A percentile compares a stretch with the other conserved stretches of the same genome.
These are phyloP conservation scores for Muscicapa comitata DNA, from an alignment of 2,797 vertebrate genomes.

Conservation along the genomic window DNA sequence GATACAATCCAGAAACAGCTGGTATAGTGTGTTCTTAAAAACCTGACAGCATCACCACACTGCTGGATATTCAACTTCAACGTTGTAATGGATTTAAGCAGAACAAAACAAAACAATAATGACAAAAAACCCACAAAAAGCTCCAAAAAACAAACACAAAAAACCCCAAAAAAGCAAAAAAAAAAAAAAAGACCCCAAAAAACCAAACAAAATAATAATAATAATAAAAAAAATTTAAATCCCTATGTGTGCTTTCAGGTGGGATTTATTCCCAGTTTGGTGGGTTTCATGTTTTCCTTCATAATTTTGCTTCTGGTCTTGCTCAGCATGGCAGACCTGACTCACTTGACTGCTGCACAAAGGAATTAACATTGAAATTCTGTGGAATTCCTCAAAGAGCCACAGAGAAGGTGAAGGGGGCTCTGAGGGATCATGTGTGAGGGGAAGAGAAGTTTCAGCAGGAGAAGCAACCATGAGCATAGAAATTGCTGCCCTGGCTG, in stretches of 20 bases:
- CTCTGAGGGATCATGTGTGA: accelerated
- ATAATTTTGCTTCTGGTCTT: background rate
- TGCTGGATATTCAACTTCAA: background rate
- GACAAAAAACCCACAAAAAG: no score
- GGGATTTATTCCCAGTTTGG: background rate
- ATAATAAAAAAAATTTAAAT: no score
- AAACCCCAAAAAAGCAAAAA: no score
- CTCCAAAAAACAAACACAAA: no score
- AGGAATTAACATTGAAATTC: background rate
- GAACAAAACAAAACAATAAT: background rate
- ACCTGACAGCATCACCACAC: background rate
- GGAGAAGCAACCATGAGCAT: accelerated
- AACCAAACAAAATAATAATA: background rate
- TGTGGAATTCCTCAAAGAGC: background rate
- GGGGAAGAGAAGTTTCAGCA: background rate
- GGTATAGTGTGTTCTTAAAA: background rate
- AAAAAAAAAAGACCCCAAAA: background rate
- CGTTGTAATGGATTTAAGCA: background rate
- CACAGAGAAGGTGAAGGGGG: background rate
- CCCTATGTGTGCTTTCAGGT: background rate
- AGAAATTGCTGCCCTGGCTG: background rate
- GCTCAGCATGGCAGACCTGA: background rate
- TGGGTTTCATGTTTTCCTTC: background rate
- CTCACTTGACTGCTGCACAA: background rate
- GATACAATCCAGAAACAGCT: background rate